These are phyloP conservation scores for Hystrix cristata DNA, from an alignment of 2,113 vertebrate species.

Conservation along the genomic window DNA sequence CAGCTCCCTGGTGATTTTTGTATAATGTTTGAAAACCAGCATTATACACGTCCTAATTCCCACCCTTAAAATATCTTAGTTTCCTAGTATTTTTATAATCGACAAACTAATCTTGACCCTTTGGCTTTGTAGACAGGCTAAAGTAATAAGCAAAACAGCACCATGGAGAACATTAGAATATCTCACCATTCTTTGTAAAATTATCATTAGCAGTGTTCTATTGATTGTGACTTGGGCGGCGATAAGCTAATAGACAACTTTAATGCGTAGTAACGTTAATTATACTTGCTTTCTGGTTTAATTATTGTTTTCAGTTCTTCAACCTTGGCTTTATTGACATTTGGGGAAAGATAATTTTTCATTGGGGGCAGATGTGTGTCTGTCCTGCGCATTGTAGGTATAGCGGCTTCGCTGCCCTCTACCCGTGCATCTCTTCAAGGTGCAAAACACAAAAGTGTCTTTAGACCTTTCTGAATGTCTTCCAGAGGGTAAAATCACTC, in stretches of 20 bases:
- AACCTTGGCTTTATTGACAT: background rate
- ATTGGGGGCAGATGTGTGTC: too few species aligned
- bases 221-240: background rate
- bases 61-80: background rate
- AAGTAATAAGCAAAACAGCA: background rate
- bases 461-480: background rate
- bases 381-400: background rate
- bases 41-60: background rate
- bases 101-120: background rate
- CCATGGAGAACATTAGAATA: background rate
- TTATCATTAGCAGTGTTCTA: background rate
- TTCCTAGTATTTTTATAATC: background rate
- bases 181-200: background rate
- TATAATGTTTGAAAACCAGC: background rate
- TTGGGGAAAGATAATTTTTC: background rate
- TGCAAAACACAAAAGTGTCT: background rate
- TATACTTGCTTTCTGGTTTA: background rate
- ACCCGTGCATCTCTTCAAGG: background rate
- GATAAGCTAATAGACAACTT: conserved; percentile 11
- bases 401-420: background rate
- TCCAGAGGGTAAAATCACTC: background rate
- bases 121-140: background rate
- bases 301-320: background rate
- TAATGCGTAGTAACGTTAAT: background rate
- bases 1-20: background rate